These are phyloP conservation scores for Sternotherus odoratus DNA, from an alignment of 2,797 vertebrate species.

Conservation along the genomic window DNA sequence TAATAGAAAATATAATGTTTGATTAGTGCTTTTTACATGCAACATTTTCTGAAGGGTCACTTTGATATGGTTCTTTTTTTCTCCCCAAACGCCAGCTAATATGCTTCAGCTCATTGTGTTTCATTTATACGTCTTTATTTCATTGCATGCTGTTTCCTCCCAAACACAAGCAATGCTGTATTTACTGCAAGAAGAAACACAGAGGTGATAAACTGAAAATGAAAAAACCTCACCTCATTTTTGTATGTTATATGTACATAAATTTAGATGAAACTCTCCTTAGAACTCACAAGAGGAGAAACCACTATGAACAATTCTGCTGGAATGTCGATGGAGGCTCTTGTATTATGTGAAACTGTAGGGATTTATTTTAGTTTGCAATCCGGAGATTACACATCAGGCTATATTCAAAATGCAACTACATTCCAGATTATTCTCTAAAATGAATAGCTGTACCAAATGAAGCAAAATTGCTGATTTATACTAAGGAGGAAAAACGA, in stretches of 20 bases:
- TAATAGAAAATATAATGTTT: not conserved
- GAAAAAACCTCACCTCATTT: not conserved
- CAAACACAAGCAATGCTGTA: accelerated
- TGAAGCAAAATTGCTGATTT: not conserved
- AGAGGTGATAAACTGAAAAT: not conserved
- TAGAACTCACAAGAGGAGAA: not conserved
- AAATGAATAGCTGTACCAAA: not conserved
- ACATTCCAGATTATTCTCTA: not conserved
- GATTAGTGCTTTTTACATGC: not conserved
- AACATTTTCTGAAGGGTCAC: accelerated
- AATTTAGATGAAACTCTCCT: not conserved
- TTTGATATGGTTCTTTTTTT: not conserved
- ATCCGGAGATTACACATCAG: not conserved
- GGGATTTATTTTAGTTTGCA: not conserved
- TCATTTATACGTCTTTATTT: not conserved
- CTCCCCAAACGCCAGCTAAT: not conserved
- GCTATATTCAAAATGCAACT: not conserved
- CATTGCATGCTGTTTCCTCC: not conserved
- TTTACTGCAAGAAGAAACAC: not conserved
- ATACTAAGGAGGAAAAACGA: not conserved
- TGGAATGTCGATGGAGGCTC: not conserved
- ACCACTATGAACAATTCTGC: accelerated
- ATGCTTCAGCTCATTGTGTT: not conserved
- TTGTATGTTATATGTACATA: not conserved
- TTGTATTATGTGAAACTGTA: not conserved